Base-by-base conservation (phyloP, 2,797 vertebrate genomes). In the Mormyrus proboscirostris region DNA sequence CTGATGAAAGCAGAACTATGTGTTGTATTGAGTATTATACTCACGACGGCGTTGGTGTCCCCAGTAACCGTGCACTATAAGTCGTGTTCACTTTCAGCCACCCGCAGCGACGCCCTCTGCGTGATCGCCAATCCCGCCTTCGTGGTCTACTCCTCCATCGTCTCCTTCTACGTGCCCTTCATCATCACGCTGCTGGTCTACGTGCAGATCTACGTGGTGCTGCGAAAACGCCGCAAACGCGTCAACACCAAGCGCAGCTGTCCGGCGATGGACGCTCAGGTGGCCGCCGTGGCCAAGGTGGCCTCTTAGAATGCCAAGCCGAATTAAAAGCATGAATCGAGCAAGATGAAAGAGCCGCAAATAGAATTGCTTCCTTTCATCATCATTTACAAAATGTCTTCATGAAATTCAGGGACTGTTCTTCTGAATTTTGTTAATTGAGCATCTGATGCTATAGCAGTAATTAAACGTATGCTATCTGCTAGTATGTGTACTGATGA, bases 131-230 rank as follows among this genome's bases (percentile, higher is more conserved):
- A 97, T 50, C 96, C 96, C 0, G 95, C 96, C 92, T 97, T 97
- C 51, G 96, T 97, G 76, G 95, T 97, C 92, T 97, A 97, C 93
- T 97, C 96, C 86, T 97, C 96, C 57, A 92, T 97, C 10, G 96
- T 96, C 87, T 97, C 96, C 89, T 97, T 97, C 95, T 97, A 97
- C 38, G 96, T 95, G 10, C 96, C 96, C 92, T 97, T 97, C 94
- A 96, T 97, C 2, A 95, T 97, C 85, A 97, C 96, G 0, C 95
- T 97, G 93, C 94, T 97, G 91, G 96, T 97, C 85, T 97, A 97
- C 1, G 95, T 97, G 90, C 96, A 97, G 94, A 97, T 97, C 90
- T 97, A 97, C 91, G 91, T 96, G 0, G 96, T 97, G 91, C 94
- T 97, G 29, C 94, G 93, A 62, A 95, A 93, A 49, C 94, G 96